These are phyloP conservation scores for Pilophorus perplexus DNA, from an alignment of 2,888 invertebrate species.

Conservation along the genomic window DNA sequence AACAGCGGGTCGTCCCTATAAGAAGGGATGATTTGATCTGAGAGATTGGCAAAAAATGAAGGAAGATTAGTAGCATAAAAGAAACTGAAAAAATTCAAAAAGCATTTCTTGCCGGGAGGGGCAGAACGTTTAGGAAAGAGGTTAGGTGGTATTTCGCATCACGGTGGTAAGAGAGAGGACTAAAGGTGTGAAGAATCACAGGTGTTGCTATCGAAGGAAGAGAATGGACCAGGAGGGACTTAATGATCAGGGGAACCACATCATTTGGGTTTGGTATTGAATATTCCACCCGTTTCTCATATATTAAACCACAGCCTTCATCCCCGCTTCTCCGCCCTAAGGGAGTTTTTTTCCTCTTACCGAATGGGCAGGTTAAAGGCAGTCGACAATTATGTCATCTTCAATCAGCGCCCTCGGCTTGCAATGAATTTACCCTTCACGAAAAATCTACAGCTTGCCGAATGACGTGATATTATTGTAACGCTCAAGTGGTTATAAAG, in stretches of 20 bases:
- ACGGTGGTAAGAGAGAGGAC: background rate
- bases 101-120: too few relatives aligned
- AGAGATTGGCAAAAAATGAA: too few relatives aligned
- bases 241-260: constrained; percentile 4
- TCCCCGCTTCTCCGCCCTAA: background rate
- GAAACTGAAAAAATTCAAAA: too few relatives aligned
- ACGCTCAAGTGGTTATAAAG: too few relatives aligned
- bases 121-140: too few relatives aligned
- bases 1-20: too few relatives aligned
- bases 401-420: background rate
- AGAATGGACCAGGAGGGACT: background rate
- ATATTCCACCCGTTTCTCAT: constrained; percentile 16
- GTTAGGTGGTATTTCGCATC: background rate
- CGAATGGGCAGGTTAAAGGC: background rate
- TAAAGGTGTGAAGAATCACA: constrained; percentile 18
- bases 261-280: constrained; percentile 12
- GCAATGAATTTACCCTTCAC: too few relatives aligned
- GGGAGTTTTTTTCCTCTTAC: background rate
- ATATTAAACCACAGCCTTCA: background rate
- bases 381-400: constrained; percentile 10
- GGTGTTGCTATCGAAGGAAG: background rate
- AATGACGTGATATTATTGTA: too few relatives aligned
- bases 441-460: too few relatives aligned
- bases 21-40: too few relatives aligned
- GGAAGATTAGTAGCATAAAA: too few relatives aligned